Conservation (phyloP, 2,888 invertebrate species). For the Drosophila prolongata region DNA sequence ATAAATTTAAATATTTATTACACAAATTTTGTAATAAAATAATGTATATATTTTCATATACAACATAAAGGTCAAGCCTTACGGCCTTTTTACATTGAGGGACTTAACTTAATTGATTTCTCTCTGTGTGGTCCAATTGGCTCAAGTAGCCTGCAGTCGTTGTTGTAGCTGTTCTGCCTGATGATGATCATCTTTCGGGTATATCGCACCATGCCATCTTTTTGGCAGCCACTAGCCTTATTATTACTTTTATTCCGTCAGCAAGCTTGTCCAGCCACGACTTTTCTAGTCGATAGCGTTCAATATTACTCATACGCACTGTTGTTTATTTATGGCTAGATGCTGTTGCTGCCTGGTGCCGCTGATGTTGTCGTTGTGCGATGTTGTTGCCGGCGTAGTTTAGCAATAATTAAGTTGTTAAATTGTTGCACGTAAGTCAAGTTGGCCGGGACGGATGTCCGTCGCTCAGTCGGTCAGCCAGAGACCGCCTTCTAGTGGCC, state of each 20-base stretch:
- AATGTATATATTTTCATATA: neutral
- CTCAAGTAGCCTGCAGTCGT: slow-evolving; percentile 31
- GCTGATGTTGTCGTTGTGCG: slow-evolving; percentile 42
- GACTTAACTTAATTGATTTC: neutral
- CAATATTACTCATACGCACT: slow-evolving; percentile 77
- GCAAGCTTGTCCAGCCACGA: slow-evolving; percentile 44
- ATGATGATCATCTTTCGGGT: slow-evolving; percentile 69
- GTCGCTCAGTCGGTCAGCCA: slow-evolving; percentile 17
- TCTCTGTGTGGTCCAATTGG: slow-evolving; percentile 36
- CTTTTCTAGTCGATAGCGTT: slow-evolving; percentile 37
- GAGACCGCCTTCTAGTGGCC: slow-evolving; percentile 12
- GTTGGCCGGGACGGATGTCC: slow-evolving; percentile 39
- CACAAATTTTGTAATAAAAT: neutral
- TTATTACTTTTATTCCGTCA: slow-evolving; percentile 57
- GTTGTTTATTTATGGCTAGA: slow-evolving; percentile 72
- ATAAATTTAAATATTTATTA: no score
- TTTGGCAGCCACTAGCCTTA: slow-evolving; percentile 57
- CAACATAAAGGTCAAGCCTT: neutral
- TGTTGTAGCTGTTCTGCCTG: slow-evolving; percentile 24
- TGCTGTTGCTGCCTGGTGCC: slow-evolving; percentile 23
- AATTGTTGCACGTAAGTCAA: slow-evolving; percentile 82
- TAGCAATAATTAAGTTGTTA: slow-evolving; percentile 84
- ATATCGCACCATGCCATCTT: slow-evolving; percentile 74
- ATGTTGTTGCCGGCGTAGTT: slow-evolving; percentile 72
- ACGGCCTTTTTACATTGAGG: neutral